These are phyloP conservation scores for Drosophila borborema DNA, from an alignment of 2,888 invertebrate species.

Conservation along the genomic window DNA sequence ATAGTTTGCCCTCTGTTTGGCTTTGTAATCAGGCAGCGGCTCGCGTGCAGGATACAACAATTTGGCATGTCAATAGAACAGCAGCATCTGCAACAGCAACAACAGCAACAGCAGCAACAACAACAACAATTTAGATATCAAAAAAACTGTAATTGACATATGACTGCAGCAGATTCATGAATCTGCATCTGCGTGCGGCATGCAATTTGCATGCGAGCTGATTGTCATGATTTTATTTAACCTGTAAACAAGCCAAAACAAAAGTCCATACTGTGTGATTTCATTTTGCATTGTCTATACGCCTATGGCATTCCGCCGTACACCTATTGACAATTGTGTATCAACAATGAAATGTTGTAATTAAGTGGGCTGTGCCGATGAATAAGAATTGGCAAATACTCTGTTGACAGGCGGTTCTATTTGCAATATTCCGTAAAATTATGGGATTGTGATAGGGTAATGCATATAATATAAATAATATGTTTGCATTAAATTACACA, in stretches of 20 bases:
- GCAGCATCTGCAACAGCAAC: constrained; percentile 12
- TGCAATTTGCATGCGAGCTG: constrained; percentile 60
- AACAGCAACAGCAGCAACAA: constrained; percentile 28
- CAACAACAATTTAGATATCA: constrained; percentile 55
- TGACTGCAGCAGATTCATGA: constrained; percentile 19
- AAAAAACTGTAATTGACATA: constrained; percentile 71
- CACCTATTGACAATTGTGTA: constrained; percentile 32
- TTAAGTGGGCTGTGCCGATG: constrained; percentile 62
- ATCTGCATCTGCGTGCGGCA: constrained; percentile 44
- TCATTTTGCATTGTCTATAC: constrained; percentile 42
- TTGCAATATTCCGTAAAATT: constrained; percentile 8
- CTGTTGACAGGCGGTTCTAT: not conserved
- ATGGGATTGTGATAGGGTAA: not conserved
- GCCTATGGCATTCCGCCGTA: constrained; percentile 35
- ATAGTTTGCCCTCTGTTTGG: constrained; percentile 32
- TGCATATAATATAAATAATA: not conserved
- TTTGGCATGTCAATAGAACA: constrained; percentile 43
- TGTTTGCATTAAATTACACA: not conserved
- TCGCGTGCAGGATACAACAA: constrained; percentile 49
- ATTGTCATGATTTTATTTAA: constrained; percentile 69
- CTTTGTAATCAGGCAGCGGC: constrained; percentile 39
- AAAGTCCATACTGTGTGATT: constrained; percentile 54
- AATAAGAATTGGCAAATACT: constrained; percentile 48
- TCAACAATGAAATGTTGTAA: constrained; percentile 40
- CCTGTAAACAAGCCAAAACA: constrained; percentile 61